Base-by-base conservation (phyloP, 2,797 vertebrate species). In the Pogoniulus pusillus region DNA sequence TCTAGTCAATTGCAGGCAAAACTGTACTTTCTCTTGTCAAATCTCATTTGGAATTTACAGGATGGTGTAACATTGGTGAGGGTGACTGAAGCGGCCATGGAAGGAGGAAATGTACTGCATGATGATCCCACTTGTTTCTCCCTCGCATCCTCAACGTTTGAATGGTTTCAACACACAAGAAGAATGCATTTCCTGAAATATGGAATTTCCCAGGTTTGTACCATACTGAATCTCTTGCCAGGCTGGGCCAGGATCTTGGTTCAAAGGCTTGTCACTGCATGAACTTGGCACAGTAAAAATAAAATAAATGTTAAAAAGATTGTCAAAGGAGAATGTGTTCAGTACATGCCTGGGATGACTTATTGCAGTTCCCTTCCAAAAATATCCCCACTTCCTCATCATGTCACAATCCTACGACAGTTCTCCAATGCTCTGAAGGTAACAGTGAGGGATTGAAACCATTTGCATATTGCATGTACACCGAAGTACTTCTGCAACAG, bases 61-160 rank as follows among this genome's bases (percentile, higher is more conserved):
- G 0, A 1, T 7, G 51, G 27, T 1, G 0, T 53, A 54, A 15
- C 11, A 60, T 49, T 1, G 1, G 59, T 37, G 68, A 53, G 57
- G 49, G 17, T 35, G 32, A 66, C 53, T 32, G n/a, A 58, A 72
- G 15, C 23, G 51, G 47, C 22, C 24, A 13, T 0, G 5, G 68
- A 35, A 85, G 39, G 15, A 70, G 30, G 27, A 5, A 29, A 24
- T 3, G 57, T 60, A 26, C 37, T 54, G 34, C 34, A 10, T 23
- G 34, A 11, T 20, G 27, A 27, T 71, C 35, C 69, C 63, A 12
- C 14, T 43, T 66, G 1, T 16, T 79, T 51, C 55, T 91, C 45
- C 12, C 11, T 78, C 20, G 35, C 27, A 41, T 41, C 71, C 39
- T 35, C 51, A 43, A 11, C 0, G 3, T 62, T 55, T 69, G 24